phyloP scores from a whole-genome alignment of 2,888 invertebrate species.

The Thumatha senex region DNA sequence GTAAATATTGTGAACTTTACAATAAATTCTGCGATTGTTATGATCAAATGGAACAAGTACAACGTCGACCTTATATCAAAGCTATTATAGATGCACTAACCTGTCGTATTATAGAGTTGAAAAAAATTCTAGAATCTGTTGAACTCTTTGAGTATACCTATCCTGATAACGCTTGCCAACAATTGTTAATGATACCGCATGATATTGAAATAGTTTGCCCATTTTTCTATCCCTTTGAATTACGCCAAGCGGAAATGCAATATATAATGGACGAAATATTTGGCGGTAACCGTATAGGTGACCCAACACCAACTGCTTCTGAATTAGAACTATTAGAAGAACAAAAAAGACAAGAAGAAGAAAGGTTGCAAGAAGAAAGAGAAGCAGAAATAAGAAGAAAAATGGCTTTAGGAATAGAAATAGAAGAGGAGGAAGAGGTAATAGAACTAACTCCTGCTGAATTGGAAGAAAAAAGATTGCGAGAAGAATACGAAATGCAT shows the following conservation, averaged over 20 bases:
- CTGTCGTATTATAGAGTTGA: slow-evolving; percentile 84
- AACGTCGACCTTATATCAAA: slow-evolving; percentile 82
- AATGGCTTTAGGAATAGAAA: slow-evolving; percentile 56
- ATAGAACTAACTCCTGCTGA: slow-evolving; percentile 55
- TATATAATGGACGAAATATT: slow-evolving; percentile 72
- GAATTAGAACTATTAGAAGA: slow-evolving; percentile 57
- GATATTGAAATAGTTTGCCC: slow-evolving; percentile 86
- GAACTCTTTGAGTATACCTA: slow-evolving; percentile 86
- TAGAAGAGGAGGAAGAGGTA: slow-evolving; percentile 49
- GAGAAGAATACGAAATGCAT: slow-evolving; percentile 56
- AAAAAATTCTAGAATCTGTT: slow-evolving; percentile 79
- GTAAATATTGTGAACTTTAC: slow-evolving; percentile 78
- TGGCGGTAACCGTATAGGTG: slow-evolving; percentile 68
- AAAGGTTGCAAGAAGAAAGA: slow-evolving; percentile 50
- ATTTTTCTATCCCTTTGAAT: slow-evolving; percentile 85
- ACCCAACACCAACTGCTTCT: slow-evolving; percentile 63
- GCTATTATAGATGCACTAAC: slow-evolving; percentile 84
- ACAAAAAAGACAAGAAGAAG: slow-evolving; percentile 54
- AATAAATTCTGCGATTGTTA: slow-evolving; percentile 84
- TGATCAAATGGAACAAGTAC: slow-evolving; percentile 85
- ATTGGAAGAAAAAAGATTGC: slow-evolving; percentile 45
- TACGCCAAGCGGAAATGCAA: slow-evolving; percentile 70
- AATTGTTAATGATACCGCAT: slow-evolving; percentile 87
- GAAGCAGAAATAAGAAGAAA: slow-evolving; percentile 56
- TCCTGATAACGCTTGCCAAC: slow-evolving; percentile 87